Base-by-base conservation (phyloP, 2,113 vertebrate genomes). In the Ibidorhyncha struthersii region DNA sequence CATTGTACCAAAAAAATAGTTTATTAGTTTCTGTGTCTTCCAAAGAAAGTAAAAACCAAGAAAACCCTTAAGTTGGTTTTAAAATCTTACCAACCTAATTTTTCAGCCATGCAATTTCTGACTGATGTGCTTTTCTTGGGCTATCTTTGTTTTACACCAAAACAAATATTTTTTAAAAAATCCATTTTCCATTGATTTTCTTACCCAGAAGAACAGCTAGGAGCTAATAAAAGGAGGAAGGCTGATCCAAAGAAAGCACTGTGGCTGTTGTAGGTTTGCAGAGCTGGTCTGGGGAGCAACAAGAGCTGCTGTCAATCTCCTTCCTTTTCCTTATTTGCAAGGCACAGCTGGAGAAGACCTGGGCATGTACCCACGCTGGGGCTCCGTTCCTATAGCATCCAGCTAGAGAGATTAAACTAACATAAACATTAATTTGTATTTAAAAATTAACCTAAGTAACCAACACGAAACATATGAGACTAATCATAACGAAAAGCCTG, bases 181-280 rank as follows among this genome's bases (percentile, higher is more conserved):
- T 97, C 96, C 94, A 82, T 85, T 98, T 98, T 98, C 98, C 97
- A 95, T 95, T 97, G 95, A 95, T 96, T 97, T 96, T 78, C 47
- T 82, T 98, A 96, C 97, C 84, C 97, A 97, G 97, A 80, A 97
- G 97, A 97, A 97, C 95, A 98, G 93, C 95, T 66, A 76, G 95
- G 95, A 96, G 86, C 97, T 98, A 96, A 97, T 98, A 98, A 98
- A 98, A 98, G 89, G 84, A 95, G 27, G 7, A 36, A 73, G 84
- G 40, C 87, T 82, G 71, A 21, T 97, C 98, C 98, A 98, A 98
- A 93, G 96, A 98, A 98, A 98, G 97, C 97, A 95, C 47, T 87
- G 95, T 81, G 97, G 95, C 95, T 91, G 77, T 38, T 93, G 63
- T 63, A 61, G 79, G 8, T 90, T 96, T 93, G 86, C 94, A 97